Percentiles rank a stretch among this genome's conserved stretches.
Evolutionary conservation across 2,113 vertebrate genomes (phyloP).

Genomic region (Ascaphus truei): DNA sequence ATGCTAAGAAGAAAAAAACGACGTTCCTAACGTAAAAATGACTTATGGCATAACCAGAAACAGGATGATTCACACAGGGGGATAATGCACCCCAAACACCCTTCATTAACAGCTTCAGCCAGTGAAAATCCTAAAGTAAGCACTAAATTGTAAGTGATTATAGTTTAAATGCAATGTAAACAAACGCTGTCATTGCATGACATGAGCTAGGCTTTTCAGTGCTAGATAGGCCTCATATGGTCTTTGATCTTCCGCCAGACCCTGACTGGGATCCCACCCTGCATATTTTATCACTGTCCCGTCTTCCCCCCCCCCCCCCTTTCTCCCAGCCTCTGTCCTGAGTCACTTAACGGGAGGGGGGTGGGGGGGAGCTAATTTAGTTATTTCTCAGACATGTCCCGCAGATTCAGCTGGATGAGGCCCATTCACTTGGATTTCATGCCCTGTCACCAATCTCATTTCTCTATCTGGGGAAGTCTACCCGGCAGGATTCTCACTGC

Average conservation of each 20-base stretch:
- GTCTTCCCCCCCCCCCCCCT: not conserved
- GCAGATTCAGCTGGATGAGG: slow-evolving; percentile 29
- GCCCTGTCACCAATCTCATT: slow-evolving; percentile 48
- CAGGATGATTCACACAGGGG: not conserved
- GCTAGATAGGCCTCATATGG: not conserved
- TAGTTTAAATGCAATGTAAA: not conserved
- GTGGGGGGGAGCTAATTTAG: slow-evolving; percentile 34
- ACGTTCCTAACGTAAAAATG: not conserved
- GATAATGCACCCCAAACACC: not conserved
- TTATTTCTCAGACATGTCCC: slow-evolving; percentile 35
- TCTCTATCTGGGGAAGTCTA: slow-evolving; percentile 51
- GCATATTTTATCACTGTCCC: not conserved
- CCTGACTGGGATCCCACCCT: not conserved
- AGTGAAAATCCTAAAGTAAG: not conserved
- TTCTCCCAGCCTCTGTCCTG: not conserved
- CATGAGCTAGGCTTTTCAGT: slow-evolving; percentile 1
- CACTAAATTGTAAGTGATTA: not conserved
- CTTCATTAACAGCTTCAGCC: not conserved
- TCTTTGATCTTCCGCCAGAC: slow-evolving; percentile 23
- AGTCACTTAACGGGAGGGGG: not conserved
- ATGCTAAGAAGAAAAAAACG: too few species aligned
- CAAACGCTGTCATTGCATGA: not conserved
- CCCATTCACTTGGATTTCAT: slow-evolving; percentile 60
- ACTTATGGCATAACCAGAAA: not conserved
- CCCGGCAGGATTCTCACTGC: not conserved